A percentile compares a stretch with the other conserved stretches of the same genome.
phyloP scores from a whole-genome alignment of 2,888 invertebrate species.

The Machimus rusticus region DNA sequence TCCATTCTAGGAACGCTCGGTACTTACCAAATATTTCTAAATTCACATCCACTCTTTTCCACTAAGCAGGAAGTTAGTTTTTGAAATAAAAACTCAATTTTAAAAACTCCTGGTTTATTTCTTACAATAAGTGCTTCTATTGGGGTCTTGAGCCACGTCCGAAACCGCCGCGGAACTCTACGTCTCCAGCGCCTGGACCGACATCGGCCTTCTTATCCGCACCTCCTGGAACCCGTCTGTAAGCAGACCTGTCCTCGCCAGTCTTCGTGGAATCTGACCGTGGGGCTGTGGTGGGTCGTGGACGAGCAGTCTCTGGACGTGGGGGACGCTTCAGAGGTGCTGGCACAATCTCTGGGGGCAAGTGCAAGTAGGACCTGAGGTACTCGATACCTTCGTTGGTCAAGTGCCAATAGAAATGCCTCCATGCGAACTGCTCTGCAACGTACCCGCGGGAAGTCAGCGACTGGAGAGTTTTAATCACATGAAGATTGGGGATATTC shows the following conservation, averaged over 20 bases:
- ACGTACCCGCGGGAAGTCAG: conserved; percentile 96
- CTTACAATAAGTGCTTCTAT: conserved; percentile 47
- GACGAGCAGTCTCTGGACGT: conserved; percentile 84
- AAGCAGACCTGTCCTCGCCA: conserved; percentile 83
- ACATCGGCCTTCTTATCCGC: conserved; percentile 96
- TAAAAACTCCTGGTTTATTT: neutral
- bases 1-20: neutral
- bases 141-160: conserved; percentile 73
- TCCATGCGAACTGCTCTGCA: conserved; percentile 99
- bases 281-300: conserved; percentile 74
- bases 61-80: neutral
- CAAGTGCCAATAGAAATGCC: conserved; percentile 97
- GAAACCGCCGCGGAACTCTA: conserved; percentile 90
- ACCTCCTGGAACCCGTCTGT: conserved; percentile 77
- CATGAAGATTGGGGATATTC: conserved; percentile 95
- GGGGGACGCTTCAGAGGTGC: conserved; percentile 93
- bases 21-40: neutral
- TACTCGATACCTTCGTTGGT: conserved; percentile 99
- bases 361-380: conserved; percentile 91
- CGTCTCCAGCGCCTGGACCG: conserved; percentile 90
- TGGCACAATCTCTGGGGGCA: conserved; percentile 98
- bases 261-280: conserved; percentile 75
- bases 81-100: neutral
- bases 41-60: neutral
- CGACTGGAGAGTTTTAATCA: conserved; percentile 97